Evolutionary conservation across 2,888 invertebrate species (phyloP).

Genomic region (Ferrisia virgata): DNA sequence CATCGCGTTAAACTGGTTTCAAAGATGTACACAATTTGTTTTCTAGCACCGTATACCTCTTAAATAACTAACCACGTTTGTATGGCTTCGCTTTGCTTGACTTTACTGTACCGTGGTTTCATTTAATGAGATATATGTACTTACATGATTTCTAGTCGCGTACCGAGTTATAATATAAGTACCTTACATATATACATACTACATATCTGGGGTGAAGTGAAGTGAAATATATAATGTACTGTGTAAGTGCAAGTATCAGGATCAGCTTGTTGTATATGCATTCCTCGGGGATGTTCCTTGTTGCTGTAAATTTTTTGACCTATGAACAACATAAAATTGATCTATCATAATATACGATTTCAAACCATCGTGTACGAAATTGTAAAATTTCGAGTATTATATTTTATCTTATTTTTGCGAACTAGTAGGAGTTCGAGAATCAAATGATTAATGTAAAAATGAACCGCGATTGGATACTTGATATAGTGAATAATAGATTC

Average conservation of each 20-base stretch:
- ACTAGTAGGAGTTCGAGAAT: not conserved
- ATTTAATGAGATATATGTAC: slow-evolving; percentile 1
- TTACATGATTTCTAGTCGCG: slow-evolving; percentile 8
- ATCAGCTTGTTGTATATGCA: no score
- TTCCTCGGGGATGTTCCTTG: no score
- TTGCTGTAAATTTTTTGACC: no score
- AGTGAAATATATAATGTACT: not conserved
- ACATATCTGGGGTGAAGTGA: not conserved
- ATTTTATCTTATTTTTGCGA: not conserved
- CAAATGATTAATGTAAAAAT: not conserved
- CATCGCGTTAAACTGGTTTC: slow-evolving; percentile 32
- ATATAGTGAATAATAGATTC: not conserved
- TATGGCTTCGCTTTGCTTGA: not conserved
- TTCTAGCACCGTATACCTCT: slow-evolving; percentile 11
- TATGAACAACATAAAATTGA: no score
- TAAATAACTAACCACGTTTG: slow-evolving; percentile 12
- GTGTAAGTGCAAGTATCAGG: no score
- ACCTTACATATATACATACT: not conserved
- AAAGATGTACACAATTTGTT: slow-evolving; percentile 24
- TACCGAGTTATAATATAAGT: no score
- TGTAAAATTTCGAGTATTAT: no score
- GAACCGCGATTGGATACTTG: not conserved
- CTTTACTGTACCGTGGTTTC: not conserved
- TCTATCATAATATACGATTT: no score
- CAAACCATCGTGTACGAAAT: no score